Evolutionary conservation across 2,113 vertebrate genomes (phyloP), one percentile per base, ranked within the genome.

Genomic region (Pycnonotus jocosus): DNA sequence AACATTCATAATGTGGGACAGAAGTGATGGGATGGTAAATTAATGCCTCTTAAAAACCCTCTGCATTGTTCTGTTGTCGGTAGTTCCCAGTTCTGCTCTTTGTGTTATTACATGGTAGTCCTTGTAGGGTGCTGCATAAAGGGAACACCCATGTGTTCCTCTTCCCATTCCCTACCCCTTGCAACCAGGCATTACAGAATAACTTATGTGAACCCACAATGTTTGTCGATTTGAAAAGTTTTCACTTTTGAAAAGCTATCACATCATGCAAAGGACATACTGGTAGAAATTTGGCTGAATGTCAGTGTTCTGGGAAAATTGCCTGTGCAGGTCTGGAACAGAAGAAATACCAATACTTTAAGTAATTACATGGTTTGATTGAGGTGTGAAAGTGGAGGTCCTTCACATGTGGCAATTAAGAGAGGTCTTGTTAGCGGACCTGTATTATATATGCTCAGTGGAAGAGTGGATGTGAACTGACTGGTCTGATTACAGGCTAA

Each of bases 51-150:
- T 33, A 8, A 72, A 48, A 50, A 22, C 4, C 57, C 31, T 83
- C 30, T 57, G 31, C 14, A 12, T 16, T n/a, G 14, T 65, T 69
- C 10, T 61, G 9, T 48, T 83, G 47, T 54, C 38, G 77, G 22
- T 35, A 21, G 65, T 40, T 62, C 60, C 28, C 19, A 61, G 15
- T 22, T 61, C 64, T 70, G 42, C 33, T 70, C 42, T 27, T 40
- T 20, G 20, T 24, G 2, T 53, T 50, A 7, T 2, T 78, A 13
- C 18, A 1, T 2, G 16, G 25, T 51, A 16, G 19, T 53, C 27
- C 38, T 69, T 45, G 47, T 64, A 31, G n/a, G 64, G 15, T 0
- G 1, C 37, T 28, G 37, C 1, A 0, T 8, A 7, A 20, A 31
- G 45, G 69, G 51, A 83, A 24, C n/a, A 58, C 8, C 13, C 5